Percentiles rank a stretch among this genome's conserved stretches.
Conservation (phyloP, 2,888 invertebrate genomes). For the Caenorhabditis sinica region DNA sequence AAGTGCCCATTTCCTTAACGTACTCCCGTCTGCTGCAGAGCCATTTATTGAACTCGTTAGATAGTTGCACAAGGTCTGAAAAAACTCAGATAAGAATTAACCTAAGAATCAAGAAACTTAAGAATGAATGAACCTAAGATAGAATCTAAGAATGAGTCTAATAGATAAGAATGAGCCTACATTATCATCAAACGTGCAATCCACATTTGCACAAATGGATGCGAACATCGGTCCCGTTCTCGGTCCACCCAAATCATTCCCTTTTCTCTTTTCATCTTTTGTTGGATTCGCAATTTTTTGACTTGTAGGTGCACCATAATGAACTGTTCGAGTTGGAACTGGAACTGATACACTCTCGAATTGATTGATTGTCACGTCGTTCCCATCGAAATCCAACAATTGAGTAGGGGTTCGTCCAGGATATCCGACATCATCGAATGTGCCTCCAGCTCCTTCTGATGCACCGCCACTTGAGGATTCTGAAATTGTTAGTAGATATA, state of each 20-base stretch:
- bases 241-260: slow-evolving; percentile 51
- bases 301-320: slow-evolving; percentile 54
- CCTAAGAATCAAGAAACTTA: not conserved
- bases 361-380: slow-evolving; percentile 61
- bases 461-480: slow-evolving; percentile 73
- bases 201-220: slow-evolving; percentile 70
- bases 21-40: slow-evolving; percentile 40
- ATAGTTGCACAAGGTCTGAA: slow-evolving; percentile 75
- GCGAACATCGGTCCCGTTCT: slow-evolving; percentile 71
- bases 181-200: slow-evolving; percentile 73
- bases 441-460: slow-evolving; percentile 75
- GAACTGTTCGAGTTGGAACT: slow-evolving; percentile 41
- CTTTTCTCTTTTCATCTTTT: slow-evolving; percentile 35
- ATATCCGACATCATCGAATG: slow-evolving; percentile 58
- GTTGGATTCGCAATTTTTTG: slow-evolving; percentile 31
- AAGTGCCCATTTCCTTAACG: slow-evolving; percentile 70
- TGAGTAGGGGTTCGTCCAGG: slow-evolving; percentile 2
- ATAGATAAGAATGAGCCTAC: slow-evolving; percentile 7
- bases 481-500: slow-evolving; percentile 51
- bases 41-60: slow-evolving; percentile 65
- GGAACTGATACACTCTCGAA: slow-evolving; percentile 52
- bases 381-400: slow-evolving; percentile 63
- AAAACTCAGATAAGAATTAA: not conserved
- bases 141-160: no score
- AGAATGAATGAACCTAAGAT: no score